These are phyloP conservation scores for Lagopus muta DNA, from an alignment of 2,113 vertebrate genomes.

Conservation along the genomic window DNA sequence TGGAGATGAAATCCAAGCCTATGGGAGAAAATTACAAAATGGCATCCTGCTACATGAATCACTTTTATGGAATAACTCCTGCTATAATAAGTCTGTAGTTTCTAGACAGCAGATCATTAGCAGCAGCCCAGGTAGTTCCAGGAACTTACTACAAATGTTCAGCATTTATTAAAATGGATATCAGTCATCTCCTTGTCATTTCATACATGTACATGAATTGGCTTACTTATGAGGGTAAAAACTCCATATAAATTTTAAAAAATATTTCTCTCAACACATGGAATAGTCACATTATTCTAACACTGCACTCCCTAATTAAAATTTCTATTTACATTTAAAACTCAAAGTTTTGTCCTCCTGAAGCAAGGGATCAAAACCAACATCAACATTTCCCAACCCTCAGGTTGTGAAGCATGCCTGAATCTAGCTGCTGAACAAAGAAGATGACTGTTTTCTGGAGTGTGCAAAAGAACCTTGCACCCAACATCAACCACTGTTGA, in stretches of 20 bases:
- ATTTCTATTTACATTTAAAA: background rate
- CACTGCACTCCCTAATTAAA: background rate
- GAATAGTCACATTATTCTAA: background rate
- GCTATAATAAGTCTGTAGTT: conserved; percentile 35
- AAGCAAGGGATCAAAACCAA: background rate
- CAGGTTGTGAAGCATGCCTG: background rate
- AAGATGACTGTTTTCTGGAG: background rate
- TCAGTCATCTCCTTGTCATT: background rate
- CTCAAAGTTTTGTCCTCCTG: background rate
- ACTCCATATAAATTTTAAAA: background rate
- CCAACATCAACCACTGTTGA: background rate
- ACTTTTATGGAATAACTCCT: conserved; percentile 1
- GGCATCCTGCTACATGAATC: conserved; percentile 30
- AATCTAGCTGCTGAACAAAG: background rate
- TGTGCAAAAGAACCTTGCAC: background rate
- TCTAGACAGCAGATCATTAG: conserved; percentile 30
- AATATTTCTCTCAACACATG: background rate
- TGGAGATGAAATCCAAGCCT: conserved; percentile 60
- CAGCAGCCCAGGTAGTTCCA: conserved; percentile 25
- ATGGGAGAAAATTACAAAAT: conserved; percentile 56
- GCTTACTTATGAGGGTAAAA: background rate
- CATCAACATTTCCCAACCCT: background rate
- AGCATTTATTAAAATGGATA: conserved; percentile 35
- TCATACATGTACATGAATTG: background rate
- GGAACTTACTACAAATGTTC: conserved; percentile 2